Conservation (phyloP, 2,797 vertebrate genomes). For the Sebastes itinus region DNA sequence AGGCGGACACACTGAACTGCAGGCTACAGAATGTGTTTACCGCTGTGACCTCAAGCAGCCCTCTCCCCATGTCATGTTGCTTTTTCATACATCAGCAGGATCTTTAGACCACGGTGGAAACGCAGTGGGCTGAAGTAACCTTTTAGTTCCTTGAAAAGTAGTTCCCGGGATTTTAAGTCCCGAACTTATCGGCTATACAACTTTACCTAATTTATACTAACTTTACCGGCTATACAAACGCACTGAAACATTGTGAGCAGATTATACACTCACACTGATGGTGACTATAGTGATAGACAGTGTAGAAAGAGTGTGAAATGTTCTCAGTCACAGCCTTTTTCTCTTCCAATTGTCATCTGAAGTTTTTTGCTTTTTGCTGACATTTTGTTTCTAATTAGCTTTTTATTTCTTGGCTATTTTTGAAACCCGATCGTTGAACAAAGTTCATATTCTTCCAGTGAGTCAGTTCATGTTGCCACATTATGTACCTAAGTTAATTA, state of each 20-base stretch:
- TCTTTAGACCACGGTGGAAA: too few species aligned
- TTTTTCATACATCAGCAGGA: too few species aligned
- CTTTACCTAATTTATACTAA: too few species aligned
- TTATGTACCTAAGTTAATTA: background rate
- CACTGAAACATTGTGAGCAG: background rate
- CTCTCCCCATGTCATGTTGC: too few species aligned
- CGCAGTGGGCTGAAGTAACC: too few species aligned
- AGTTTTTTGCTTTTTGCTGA: background rate
- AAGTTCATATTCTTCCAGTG: background rate
- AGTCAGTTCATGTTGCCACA: background rate
- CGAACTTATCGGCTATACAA: too few species aligned
- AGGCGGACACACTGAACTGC: too few species aligned
- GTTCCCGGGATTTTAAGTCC: too few species aligned
- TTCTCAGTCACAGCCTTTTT: background rate
- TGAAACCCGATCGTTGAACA: background rate
- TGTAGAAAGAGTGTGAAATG: background rate
- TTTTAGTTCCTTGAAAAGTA: too few species aligned
- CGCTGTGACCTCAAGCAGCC: too few species aligned
- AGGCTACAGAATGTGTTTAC: too few species aligned
- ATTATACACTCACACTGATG: slow-evolving; percentile 6
- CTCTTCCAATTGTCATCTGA: background rate
- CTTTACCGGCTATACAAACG: background rate
- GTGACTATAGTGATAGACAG: background rate
- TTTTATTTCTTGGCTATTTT: background rate
- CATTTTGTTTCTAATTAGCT: background rate